Conservation (phyloP, 2,113 vertebrate species). For the Cheilinus undulatus region DNA sequence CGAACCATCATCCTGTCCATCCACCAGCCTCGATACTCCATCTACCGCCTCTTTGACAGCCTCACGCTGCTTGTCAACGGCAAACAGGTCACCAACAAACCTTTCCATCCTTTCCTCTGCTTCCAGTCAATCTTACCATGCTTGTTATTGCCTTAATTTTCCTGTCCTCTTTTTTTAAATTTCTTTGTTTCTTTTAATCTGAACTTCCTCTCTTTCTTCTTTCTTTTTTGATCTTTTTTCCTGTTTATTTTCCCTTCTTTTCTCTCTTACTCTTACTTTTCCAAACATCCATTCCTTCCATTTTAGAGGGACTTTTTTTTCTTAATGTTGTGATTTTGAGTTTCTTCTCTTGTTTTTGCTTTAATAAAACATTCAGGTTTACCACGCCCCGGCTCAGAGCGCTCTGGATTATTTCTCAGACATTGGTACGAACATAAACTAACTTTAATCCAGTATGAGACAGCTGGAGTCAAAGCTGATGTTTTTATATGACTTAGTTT, state of each 20-base stretch:
- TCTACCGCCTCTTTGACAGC: conserved; percentile 91
- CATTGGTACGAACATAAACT: conserved; percentile 78
- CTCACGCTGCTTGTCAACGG: conserved; percentile 77
- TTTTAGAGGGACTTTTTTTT: background rate
- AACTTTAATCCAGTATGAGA: background rate
- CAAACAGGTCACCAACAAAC: conserved; percentile 57
- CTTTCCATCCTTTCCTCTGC: background rate
- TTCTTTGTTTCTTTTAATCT: too few relatives aligned
- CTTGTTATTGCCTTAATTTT: too few relatives aligned
- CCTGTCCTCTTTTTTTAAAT: too few relatives aligned
- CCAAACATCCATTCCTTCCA: background rate
- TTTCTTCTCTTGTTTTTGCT: background rate
- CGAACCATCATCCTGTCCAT: conserved; percentile 96
- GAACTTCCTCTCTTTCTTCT: background rate
- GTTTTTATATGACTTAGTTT: background rate
- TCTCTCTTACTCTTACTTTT: background rate
- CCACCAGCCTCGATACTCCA: conserved; percentile 95
- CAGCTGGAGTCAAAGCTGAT: fast-evolving
- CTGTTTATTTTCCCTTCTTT: too few relatives aligned
- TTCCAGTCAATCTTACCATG: too few relatives aligned
- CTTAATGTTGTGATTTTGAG: too few relatives aligned
- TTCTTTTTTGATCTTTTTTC: too few relatives aligned
- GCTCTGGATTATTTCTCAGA: conserved; percentile 88
- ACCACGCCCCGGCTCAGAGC: conserved; percentile 86
- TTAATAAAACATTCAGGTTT: conserved; percentile 71